phyloP scores from a whole-genome alignment of 2,797 vertebrate genomes.

The Mus spretus region DNA sequence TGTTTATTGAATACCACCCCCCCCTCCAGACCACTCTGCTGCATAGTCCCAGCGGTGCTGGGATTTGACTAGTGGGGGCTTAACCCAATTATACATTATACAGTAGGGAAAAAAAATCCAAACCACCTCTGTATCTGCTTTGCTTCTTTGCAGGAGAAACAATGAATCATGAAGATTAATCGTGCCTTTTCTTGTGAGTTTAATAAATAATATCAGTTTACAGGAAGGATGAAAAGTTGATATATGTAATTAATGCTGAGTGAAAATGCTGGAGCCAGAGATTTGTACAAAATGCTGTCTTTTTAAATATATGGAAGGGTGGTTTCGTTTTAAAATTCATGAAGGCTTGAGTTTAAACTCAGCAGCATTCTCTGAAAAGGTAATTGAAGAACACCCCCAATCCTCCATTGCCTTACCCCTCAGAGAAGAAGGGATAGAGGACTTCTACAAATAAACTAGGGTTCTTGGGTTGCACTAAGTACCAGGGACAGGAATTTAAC shows the following conservation, averaged over 20 bases:
- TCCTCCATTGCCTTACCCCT: not conserved
- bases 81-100: constrained; percentile 63
- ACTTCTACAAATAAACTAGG: constrained; percentile 68
- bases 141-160: constrained; percentile 72
- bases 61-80: constrained; percentile 40
- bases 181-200: constrained; percentile 76
- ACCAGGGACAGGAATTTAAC: constrained; percentile 63
- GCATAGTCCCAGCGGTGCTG: rapidly evolving
- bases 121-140: constrained; percentile 25
- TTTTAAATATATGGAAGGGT: constrained; percentile 74
- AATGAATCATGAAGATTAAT: constrained; percentile 83
- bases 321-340: constrained; percentile 80
- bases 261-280: constrained; percentile 75
- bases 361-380: constrained; percentile 68
- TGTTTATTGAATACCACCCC: not conserved
- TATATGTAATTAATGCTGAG: constrained; percentile 83
- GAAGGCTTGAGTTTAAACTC: constrained; percentile 59
- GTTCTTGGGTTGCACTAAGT: constrained; percentile 14
- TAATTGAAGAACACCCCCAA: constrained; percentile 48
- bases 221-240: constrained; percentile 82
- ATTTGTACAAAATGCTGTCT: constrained; percentile 71
- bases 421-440: constrained; percentile 4
- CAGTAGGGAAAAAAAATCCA: not conserved
- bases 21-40: not conserved
- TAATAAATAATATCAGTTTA: constrained; percentile 84